These are phyloP conservation scores for Tichodroma muraria DNA, from an alignment of 2,113 vertebrate species.

Conservation along the genomic window DNA sequence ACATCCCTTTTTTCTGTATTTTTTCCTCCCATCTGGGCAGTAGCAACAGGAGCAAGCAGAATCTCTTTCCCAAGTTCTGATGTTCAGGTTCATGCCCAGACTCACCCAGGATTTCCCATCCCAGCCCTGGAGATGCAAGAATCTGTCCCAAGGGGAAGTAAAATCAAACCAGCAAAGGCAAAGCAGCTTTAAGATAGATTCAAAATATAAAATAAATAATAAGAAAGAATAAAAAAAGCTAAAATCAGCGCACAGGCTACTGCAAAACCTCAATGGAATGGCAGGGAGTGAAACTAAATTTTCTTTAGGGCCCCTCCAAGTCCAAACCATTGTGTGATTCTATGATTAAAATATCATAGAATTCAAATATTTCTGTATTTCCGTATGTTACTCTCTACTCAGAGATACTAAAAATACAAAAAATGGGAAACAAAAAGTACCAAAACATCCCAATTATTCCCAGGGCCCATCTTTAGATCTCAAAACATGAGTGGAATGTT, in stretches of 20 bases:
- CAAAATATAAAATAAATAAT: not conserved
- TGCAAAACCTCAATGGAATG: not conserved
- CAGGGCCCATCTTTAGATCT: not conserved
- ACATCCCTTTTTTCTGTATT: no score
- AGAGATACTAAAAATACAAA: not conserved
- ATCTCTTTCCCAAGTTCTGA: not conserved
- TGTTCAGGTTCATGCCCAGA: accelerated
- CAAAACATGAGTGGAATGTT: not conserved
- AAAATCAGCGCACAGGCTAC: not conserved
- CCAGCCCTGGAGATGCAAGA: not conserved
- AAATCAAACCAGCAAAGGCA: not conserved
- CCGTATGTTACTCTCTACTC: not conserved
- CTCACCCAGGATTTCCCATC: not conserved
- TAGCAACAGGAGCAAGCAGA: not conserved
- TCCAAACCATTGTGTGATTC: not conserved
- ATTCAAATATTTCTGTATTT: not conserved
- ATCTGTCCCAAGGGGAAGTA: not conserved
- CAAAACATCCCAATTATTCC: not conserved
- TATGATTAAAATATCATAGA: not conserved
- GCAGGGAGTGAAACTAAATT: not conserved
- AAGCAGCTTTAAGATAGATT: not conserved
- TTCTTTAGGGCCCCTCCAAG: not conserved
- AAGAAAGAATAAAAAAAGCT: not conserved
- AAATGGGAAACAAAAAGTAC: not conserved
- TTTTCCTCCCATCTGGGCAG: not conserved